phyloP scores from a whole-genome alignment of 2,888 invertebrate species.

The Chymomyza procnemis region DNA sequence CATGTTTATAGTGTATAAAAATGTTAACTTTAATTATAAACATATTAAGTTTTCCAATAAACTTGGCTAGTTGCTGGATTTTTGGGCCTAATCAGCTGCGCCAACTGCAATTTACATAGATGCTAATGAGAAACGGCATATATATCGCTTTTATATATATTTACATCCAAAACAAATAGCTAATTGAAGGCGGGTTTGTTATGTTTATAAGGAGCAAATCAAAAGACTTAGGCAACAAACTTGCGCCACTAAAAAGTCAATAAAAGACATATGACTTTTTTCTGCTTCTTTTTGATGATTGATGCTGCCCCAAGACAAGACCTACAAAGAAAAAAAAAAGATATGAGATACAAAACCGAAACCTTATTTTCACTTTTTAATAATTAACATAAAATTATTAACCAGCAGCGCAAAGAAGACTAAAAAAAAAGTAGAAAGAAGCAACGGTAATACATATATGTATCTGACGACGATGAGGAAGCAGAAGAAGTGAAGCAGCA shows the following conservation, averaged over 20 bases:
- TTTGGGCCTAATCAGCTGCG: not conserved
- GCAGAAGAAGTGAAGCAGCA: constrained; percentile 12
- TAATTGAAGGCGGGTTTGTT: not conserved
- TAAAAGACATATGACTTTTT: constrained; percentile 11
- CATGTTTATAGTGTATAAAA: not conserved
- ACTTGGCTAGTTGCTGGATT: not conserved
- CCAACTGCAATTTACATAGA: constrained; percentile 25
- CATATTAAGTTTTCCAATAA: not conserved
- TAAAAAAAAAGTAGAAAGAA: constrained; percentile 39
- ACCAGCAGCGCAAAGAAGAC: constrained; percentile 44
- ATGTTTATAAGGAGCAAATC: constrained; percentile 20
- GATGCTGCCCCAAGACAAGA: constrained; percentile 36
- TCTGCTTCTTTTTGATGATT: constrained; percentile 30
- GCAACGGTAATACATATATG: constrained; percentile 1
- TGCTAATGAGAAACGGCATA: constrained; percentile 47
- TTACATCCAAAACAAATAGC: constrained; percentile 3
- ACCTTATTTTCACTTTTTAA: constrained; percentile 69
- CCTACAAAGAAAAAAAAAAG: constrained; percentile 8
- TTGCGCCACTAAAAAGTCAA: constrained; percentile 13
- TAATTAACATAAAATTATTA: constrained; percentile 71
- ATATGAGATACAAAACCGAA: constrained; percentile 15
- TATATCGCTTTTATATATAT: constrained; percentile 22
- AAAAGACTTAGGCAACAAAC: constrained; percentile 69
- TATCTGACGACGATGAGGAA: constrained; percentile 39
- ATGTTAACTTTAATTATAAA: not conserved